Conservation (phyloP, 1,140 invertebrate genomes). For the Thaumetopoea pityocampa region DNA sequence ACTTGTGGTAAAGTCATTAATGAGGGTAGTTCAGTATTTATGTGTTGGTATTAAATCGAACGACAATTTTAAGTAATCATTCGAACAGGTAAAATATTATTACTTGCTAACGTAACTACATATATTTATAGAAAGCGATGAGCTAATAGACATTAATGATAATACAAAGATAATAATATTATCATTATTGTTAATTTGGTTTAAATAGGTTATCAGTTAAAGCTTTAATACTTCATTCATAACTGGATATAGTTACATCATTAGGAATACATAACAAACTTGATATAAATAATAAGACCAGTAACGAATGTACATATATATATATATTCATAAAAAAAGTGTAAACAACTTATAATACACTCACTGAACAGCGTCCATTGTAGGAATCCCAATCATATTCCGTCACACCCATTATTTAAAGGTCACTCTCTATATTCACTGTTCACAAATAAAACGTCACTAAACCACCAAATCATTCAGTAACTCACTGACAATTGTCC, state of each 20-base stretch:
- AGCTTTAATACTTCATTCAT: too few species aligned
- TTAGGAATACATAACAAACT: too few species aligned
- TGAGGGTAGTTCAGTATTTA: constrained; percentile 11
- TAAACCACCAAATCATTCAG: constrained; percentile 40
- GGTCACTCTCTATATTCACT: constrained; percentile 30
- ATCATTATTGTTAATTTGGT: neutral
- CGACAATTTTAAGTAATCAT: too few species aligned
- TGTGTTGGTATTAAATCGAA: too few species aligned
- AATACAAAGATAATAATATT: constrained; percentile 1
- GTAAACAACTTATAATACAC: constrained; percentile 21
- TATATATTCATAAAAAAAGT: neutral
- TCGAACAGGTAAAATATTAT: too few species aligned
- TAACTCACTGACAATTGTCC: constrained; percentile 20
- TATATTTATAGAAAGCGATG: constrained; percentile 11
- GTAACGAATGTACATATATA: too few species aligned
- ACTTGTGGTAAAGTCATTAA: constrained; percentile 1
- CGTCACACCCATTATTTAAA: constrained; percentile 66
- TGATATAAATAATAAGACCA: too few species aligned
- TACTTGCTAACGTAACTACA: too few species aligned
- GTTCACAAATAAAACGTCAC: constrained; percentile 37
- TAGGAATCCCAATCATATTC: constrained; percentile 68
- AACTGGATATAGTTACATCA: too few species aligned
- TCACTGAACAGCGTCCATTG: constrained; percentile 67
- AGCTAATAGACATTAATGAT: too few species aligned
- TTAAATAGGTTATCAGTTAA: too few species aligned